phyloP scores from a whole-genome alignment of 2,797 vertebrate genomes.

The Diplodus puntazzo region DNA sequence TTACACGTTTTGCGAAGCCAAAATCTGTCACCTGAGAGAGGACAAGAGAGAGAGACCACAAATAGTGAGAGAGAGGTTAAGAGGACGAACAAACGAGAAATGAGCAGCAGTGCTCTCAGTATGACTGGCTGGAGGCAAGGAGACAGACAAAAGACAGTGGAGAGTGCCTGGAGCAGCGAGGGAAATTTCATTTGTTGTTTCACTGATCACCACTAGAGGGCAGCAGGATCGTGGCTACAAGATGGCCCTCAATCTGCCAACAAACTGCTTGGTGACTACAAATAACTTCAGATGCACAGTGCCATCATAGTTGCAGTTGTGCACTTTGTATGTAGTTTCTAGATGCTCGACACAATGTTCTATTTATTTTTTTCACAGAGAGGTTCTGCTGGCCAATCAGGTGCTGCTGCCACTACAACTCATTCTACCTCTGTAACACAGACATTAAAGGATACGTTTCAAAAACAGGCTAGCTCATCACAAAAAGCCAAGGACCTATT shows the following conservation, averaged over 20 bases:
- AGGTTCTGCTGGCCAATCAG: no score
- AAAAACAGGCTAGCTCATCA: no score
- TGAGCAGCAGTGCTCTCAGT: background rate
- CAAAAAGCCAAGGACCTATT: no score
- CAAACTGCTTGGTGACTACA: background rate
- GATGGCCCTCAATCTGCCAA: background rate
- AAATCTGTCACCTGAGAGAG: constrained; percentile 92
- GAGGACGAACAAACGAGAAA: background rate
- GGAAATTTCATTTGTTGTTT: constrained; percentile 1
- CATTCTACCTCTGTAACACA: no score
- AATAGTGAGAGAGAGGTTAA: background rate
- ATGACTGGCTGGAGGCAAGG: background rate
- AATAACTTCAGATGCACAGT: background rate
- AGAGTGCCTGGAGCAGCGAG: background rate
- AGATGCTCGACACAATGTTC: no score
- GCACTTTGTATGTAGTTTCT: background rate
- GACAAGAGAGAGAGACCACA: constrained; percentile 15
- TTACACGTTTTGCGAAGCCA: constrained; percentile 95
- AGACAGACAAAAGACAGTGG: background rate
- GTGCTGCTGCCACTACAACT: no score
- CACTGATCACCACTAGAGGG: constrained; percentile 51
- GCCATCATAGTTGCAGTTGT: background rate
- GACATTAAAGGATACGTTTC: no score
- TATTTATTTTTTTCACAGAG: no score
- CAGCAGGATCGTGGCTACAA: constrained; percentile 4